Evolutionary conservation across 2,888 invertebrate genomes (phyloP).

Genomic region (Parnassius mnemosyne): DNA sequence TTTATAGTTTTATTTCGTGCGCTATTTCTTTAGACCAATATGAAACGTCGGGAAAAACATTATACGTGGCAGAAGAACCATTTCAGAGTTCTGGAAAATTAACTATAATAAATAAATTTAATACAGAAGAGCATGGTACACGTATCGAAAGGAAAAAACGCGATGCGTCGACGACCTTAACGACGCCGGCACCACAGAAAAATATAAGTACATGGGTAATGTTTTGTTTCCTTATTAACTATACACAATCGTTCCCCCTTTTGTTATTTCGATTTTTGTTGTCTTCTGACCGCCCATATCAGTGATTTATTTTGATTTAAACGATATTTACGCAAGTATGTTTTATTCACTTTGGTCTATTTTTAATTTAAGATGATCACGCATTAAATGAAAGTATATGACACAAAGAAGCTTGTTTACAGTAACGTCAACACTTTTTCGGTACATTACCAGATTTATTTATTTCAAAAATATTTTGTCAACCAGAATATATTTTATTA

Average conservation of each 20-base stretch:
- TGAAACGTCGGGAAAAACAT: slow-evolving; percentile 51
- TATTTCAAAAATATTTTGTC: too few relatives aligned
- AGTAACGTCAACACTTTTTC: too few relatives aligned
- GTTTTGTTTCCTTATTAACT: slow-evolving; percentile 56
- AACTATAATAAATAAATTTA: slow-evolving; percentile 57
- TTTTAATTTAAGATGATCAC: slow-evolving; percentile 31
- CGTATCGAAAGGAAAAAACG: slow-evolving; percentile 62
- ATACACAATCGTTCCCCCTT: slow-evolving; percentile 42
- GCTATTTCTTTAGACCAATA: slow-evolving; percentile 50
- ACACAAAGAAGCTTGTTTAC: not conserved
- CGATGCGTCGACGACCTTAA: slow-evolving; percentile 49
- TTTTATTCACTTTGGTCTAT: slow-evolving; percentile 23
- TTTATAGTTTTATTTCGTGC: slow-evolving; percentile 45
- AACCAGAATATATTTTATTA: too few relatives aligned
- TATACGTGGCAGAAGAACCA: slow-evolving; percentile 62
- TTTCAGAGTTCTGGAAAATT: slow-evolving; percentile 42
- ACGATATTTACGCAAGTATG: not conserved
- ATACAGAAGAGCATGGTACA: slow-evolving; percentile 34
- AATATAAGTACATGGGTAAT: slow-evolving; percentile 77
- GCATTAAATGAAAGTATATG: not conserved
- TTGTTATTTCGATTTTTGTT: slow-evolving; percentile 45
- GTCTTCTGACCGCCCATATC: slow-evolving; percentile 33
- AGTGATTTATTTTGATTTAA: slow-evolving; percentile 38
- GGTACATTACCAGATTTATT: too few relatives aligned
- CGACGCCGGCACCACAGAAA: slow-evolving; percentile 53